A percentile compares a stretch with the other conserved stretches of the same genome.
phyloP scores from a whole-genome alignment of 1,140 invertebrate genomes.

The Panulirus ornatus region DNA sequence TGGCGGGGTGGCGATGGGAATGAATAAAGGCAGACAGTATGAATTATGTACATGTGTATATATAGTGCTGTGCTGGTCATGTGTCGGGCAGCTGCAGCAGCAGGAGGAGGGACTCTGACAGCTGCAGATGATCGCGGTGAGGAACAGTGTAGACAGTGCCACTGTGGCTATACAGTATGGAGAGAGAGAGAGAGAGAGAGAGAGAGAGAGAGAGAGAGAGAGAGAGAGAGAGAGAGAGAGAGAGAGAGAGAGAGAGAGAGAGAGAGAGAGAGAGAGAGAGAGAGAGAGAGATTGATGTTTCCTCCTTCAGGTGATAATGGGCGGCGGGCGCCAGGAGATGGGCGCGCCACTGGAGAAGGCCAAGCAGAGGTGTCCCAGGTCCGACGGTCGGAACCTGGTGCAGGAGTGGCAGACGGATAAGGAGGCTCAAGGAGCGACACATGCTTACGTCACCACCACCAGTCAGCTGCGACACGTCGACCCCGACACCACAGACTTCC shows the following conservation, averaged over 20 bases:
- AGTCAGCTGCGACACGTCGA: constrained; percentile 78
- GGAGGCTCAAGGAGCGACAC: constrained; percentile 82
- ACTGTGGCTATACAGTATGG: no score
- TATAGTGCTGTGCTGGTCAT: no score
- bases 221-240: constrained; percentile 27
- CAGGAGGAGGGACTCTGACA: no score
- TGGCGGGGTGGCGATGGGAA: no score
- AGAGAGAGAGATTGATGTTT: constrained; percentile 6
- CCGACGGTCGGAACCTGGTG: constrained; percentile 84
- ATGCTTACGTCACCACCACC: constrained; percentile 84
- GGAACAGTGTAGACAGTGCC: no score
- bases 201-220: constrained; percentile 12
- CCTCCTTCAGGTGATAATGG: constrained; percentile 52
- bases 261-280: constrained; percentile 24
- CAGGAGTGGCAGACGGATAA: constrained; percentile 81
- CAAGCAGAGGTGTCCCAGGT: constrained; percentile 76
- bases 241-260: constrained; percentile 29
- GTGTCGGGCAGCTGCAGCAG: no score
- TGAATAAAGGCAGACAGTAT: no score
- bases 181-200: not conserved
- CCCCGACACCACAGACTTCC: constrained; percentile 83
- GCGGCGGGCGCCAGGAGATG: constrained; percentile 59
- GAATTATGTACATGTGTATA: no score
- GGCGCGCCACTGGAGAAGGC: not conserved
- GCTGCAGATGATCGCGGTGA: no score